Evolutionary conservation across 1,140 invertebrate genomes (phyloP), one percentile per base, ranked within the genome.

Genomic region (Globodera rostochiensis): DNA sequence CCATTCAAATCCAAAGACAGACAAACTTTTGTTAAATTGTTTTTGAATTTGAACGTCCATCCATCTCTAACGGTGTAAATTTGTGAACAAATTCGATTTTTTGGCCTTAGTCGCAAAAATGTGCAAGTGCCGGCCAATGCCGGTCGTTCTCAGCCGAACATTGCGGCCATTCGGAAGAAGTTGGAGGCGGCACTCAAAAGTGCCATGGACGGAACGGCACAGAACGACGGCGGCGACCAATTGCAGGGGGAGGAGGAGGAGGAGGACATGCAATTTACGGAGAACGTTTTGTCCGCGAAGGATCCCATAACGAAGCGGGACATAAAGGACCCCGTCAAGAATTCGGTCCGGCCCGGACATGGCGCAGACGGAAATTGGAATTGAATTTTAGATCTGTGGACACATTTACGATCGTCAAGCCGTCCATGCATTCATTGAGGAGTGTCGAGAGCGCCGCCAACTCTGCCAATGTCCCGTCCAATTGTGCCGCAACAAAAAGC

Each of bases 401-500:
- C 76, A 78, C 70, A 70, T 78, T 78, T 78, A 78, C 25, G 76
- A 78, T n/a, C 76, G 64, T 6, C 64, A 78, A 70, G 71, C 76
- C 1, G 53, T 78, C 2, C 11, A 25, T 1, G 36, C 49, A 36
- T 70, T 69, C 49, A 78, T 78, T n/a, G 70, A 50, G 70, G 66
- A 69, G 46, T 70, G 70, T n/a, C 53, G 47, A 69, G 45, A 70
- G 6, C 76, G 76, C 6, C 76, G 76, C 25, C 76, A 78, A 21
- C 76, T 78, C 11, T 78, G 70, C 15, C 76, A 78, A 21, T 78
- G 76, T 21, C 76, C 76, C 8, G 76, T 78, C 21, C 76, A 78
- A 69, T 6, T 66, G 50, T 78, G 76, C 50, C 21, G 21, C 21
- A 78, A 78, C 64, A 64, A 67, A 47, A 47, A 64, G 25, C 21